Evolutionary conservation across 2,888 invertebrate genomes (phyloP), one percentile per base, ranked within the genome.

Genomic region (Dolichomitus sp.): DNA sequence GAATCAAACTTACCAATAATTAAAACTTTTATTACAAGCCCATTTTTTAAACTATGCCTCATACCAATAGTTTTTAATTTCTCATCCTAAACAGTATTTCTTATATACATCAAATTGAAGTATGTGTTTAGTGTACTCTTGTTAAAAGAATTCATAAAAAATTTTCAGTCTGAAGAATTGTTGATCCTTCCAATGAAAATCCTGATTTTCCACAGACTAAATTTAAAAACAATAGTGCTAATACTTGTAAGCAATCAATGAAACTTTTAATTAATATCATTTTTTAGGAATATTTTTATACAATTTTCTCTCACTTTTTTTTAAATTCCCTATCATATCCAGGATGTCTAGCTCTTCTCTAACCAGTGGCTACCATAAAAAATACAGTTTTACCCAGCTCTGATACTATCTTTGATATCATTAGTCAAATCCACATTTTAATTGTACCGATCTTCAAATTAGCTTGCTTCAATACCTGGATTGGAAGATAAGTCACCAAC

Each of bases 391-490:
- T 61, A 11, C 7, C 11, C 17, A 66, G 30, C 6, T 48, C 14
- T 40, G 14, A 17, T 45, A 9, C 57, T 0, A 68, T 27, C 48
- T 57, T 23, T 50, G 27, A 63, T 37, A 40, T 63, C 14, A 40
- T 52, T n/a, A 5, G 33, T 40, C 37, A n/a, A 65, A 69, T 19
- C 0, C 14, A 59, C 68, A 70, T 59, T 50, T 50, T 50, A 7
- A 40, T 45, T 37, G 65, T 5, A 69, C 33, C 19, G 33, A 23
- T 57, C 45, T 63, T 81, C 70, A 57, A 40, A 33, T 75, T 87
- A 96, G 95, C 91, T 96, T 50, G 94, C 95, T 11, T 96, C 96
- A 45, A 95, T 96, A 87, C 94, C 95, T 33, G 94, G 94, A 65
- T 91, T 95, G 80, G 94, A 94, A 52, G 85, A 86, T 77, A 89